Conservation (phyloP, 2,888 invertebrate genomes). For the Phaedon cochleariae region DNA sequence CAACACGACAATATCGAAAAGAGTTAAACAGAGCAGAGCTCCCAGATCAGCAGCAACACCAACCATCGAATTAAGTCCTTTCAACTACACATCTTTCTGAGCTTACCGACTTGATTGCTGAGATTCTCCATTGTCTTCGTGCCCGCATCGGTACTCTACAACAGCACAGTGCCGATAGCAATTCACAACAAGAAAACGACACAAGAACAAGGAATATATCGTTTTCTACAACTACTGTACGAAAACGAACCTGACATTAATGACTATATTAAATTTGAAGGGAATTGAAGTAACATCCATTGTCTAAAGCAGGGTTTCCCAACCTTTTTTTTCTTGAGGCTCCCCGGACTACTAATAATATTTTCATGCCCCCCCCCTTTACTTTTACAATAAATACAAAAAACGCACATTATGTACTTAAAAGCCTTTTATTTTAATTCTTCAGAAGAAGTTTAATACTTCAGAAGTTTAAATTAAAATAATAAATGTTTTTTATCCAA, state of each 20-base stretch:
- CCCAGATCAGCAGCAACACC: constrained; percentile 46
- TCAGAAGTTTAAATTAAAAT: no score
- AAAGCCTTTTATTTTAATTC: no score
- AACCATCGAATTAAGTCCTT: constrained; percentile 38
- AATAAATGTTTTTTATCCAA: no score
- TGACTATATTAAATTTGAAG: background rate
- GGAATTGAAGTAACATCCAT: no score
- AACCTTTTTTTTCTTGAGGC: no score
- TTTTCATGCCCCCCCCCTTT: no score
- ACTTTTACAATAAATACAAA: no score
- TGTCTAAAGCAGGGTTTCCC: no score
- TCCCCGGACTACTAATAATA: no score
- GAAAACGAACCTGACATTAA: constrained; percentile 16
- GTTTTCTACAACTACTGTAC: constrained; percentile 5
- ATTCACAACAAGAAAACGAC: constrained; percentile 44
- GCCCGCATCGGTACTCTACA: constrained; percentile 93
- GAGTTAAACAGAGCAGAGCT: constrained; percentile 39
- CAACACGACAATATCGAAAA: constrained; percentile 42
- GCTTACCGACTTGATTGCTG: constrained; percentile 95
- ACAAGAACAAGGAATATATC: constrained; percentile 34
- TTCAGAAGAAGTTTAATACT: no score
- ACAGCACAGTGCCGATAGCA: constrained; percentile 54
- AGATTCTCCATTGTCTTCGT: constrained; percentile 89
- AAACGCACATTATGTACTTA: no score
- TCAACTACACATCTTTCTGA: constrained; percentile 35